phyloP scores from a whole-genome alignment of 2,113 vertebrate species.

The Excalfactoria chinensis region DNA sequence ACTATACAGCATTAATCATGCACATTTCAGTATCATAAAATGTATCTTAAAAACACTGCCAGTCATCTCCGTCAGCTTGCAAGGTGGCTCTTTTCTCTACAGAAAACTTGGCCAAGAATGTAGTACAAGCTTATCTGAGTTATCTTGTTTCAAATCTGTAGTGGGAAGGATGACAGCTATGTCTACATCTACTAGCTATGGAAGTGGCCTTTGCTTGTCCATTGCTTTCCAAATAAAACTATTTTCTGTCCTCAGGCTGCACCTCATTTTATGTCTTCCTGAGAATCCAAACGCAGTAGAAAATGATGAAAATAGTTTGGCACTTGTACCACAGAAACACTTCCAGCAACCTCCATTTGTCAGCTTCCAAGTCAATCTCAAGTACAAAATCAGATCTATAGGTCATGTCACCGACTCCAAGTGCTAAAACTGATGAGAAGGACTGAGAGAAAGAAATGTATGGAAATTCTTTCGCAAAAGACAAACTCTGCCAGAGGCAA shows the following conservation, averaged over 20 bases:
- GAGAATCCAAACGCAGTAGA: not conserved
- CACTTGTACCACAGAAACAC: not conserved
- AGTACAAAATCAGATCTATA: not conserved
- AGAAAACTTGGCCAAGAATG: not conserved
- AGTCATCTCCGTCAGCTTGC: not conserved
- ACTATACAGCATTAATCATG: not conserved
- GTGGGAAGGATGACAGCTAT: not conserved
- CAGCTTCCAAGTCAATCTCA: not conserved
- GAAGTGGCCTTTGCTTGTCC: accelerated
- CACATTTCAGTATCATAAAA: not conserved
- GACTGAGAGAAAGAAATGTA: not conserved
- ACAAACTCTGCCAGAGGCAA: not conserved
- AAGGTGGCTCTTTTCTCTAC: not conserved
- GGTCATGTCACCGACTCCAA: not conserved
- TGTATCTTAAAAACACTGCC: not conserved
- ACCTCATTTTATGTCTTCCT: not conserved
- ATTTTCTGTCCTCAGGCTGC: not conserved
- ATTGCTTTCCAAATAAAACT: not conserved
- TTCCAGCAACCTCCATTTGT: not conserved
- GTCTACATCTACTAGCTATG: not conserved
- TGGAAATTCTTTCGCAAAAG: slow-evolving; percentile 36
- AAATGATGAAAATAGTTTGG: not conserved
- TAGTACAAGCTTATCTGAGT: not conserved
- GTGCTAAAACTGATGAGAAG: not conserved
- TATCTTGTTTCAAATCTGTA: not conserved